Conservation (phyloP, 2,797 vertebrate species). For the Pseudochromis fuscus region DNA sequence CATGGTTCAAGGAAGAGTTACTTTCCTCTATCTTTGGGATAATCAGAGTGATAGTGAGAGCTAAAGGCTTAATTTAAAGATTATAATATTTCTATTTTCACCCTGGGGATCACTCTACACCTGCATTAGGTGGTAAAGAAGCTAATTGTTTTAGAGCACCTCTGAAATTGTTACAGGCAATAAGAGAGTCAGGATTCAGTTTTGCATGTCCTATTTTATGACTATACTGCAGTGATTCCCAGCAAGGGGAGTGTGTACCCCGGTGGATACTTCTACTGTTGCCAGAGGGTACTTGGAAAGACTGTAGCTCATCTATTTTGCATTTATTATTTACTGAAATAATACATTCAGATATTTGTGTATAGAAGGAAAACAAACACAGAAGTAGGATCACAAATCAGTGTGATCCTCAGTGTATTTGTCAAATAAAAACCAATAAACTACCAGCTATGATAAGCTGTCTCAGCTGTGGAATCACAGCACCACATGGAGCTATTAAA, state of each 20-base stretch:
- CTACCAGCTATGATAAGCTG: neutral
- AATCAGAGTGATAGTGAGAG: neutral
- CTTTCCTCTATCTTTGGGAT: neutral
- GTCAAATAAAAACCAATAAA: neutral
- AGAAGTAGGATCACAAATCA: neutral
- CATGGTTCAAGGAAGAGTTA: neutral
- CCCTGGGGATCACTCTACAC: neutral
- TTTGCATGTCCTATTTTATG: neutral
- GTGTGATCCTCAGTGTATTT: neutral
- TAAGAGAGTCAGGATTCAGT: neutral
- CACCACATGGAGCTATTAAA: too few relatives aligned
- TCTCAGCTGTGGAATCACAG: too few relatives aligned
- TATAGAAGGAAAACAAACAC: neutral
- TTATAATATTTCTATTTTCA: neutral
- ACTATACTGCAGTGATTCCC: constrained; percentile 2
- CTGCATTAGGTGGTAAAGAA: neutral
- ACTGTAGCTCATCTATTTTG: constrained; percentile 4
- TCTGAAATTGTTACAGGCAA: neutral
- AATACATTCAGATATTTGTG: neutral
- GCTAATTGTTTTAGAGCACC: neutral
- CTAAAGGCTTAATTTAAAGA: constrained; percentile 13
- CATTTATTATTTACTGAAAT: constrained; percentile 1
- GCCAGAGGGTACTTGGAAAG: neutral
- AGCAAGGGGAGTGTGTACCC: neutral
- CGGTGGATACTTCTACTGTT: constrained; percentile 1